Conservation (phyloP, 2,113 vertebrate genomes). For the Calidris pugnax region DNA sequence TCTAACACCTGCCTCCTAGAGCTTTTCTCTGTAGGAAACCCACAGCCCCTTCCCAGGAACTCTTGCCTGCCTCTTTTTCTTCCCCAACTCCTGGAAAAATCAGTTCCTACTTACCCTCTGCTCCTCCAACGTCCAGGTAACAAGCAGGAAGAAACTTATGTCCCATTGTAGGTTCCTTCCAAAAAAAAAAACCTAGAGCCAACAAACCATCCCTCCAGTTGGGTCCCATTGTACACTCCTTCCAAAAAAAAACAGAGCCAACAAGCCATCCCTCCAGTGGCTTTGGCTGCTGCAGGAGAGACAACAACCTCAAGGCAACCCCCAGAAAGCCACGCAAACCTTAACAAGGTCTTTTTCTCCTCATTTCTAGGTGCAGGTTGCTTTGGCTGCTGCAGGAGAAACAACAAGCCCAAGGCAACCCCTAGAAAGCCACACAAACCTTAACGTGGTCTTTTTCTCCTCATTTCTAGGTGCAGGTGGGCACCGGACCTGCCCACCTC, state of each 20-base stretch:
- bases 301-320: too few relatives aligned
- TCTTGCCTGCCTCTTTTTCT: neutral
- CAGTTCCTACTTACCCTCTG: neutral
- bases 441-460: rapidly evolving
- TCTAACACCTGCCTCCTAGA: neutral
- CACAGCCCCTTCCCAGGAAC: neutral
- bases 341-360: too few relatives aligned
- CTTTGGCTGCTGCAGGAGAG: too few relatives aligned
- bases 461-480: neutral
- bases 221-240: too few relatives aligned
- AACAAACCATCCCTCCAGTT: neutral
- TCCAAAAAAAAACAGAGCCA: too few relatives aligned
- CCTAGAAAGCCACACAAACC: rapidly evolving
- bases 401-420: rapidly evolving
- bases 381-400: rapidly evolving
- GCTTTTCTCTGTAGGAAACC: neutral
- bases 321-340: too few relatives aligned
- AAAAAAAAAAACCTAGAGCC: neutral
- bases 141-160: rapidly evolving
- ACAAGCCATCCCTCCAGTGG: too few relatives aligned
- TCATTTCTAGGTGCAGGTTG: too few relatives aligned
- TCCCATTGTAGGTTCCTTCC: rapidly evolving
- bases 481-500: neutral
- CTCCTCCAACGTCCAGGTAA: rapidly evolving
- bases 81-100: neutral